Conservation (phyloP, 2,113 vertebrate species). For the Hydrochoerus hydrochaeris region DNA sequence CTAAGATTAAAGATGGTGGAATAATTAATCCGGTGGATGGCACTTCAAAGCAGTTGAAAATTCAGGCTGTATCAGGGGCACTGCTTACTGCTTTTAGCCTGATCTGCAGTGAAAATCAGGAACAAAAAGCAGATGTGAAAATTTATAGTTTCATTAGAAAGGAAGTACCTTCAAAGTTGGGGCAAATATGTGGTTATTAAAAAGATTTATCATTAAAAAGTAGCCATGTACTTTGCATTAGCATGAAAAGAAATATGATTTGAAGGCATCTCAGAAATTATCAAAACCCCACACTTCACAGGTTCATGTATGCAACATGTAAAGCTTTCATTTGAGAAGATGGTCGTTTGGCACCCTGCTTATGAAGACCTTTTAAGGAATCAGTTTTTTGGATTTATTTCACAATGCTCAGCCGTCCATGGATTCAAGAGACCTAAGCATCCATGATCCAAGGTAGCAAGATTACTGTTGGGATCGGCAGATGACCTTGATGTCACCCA, state of each 20-base stretch:
- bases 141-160: background rate
- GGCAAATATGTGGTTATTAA: background rate
- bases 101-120: background rate
- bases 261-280: background rate
- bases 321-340: background rate
- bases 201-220: background rate
- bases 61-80: background rate
- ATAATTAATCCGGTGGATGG: background rate
- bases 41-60: background rate
- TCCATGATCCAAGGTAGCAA: background rate
- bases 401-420: background rate
- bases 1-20: background rate
- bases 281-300: background rate
- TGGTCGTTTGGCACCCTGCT: background rate
- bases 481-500: background rate
- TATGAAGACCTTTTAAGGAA: background rate
- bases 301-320: background rate
- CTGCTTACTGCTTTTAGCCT: background rate
- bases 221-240: background rate
- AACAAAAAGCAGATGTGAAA: background rate
- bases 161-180: background rate
- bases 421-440: background rate
- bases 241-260: background rate
- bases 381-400: background rate
- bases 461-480: background rate